Conservation (phyloP, 2,888 invertebrate species). For the Corbicula japonica region DNA sequence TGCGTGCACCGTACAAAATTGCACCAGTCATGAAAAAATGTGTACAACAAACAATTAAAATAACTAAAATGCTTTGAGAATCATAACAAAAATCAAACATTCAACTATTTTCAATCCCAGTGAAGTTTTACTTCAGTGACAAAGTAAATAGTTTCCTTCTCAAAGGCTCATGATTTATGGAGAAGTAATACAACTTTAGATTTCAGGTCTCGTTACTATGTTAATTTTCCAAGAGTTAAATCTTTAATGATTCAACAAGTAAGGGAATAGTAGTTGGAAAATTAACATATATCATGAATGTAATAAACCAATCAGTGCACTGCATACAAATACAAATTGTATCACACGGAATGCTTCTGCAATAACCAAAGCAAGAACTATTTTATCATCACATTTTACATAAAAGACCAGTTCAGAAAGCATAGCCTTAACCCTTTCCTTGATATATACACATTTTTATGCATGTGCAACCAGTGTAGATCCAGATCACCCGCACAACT, state of each 20-base stretch:
- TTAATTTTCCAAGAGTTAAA: slow-evolving; percentile 36
- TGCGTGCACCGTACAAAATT: slow-evolving; percentile 72
- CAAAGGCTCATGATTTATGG: slow-evolving; percentile 40
- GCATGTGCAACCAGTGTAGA: slow-evolving; percentile 11
- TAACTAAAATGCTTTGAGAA: slow-evolving; percentile 63
- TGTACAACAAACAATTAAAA: slow-evolving; percentile 67
- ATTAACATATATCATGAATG: slow-evolving; percentile 36
- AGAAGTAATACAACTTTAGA: slow-evolving; percentile 38
- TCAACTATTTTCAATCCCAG: slow-evolving; percentile 4
- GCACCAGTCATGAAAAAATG: slow-evolving; percentile 73
- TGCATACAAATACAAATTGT: slow-evolving; percentile 50
- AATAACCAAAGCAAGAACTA: slow-evolving; percentile 41
- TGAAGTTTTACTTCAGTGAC: slow-evolving; percentile 29
- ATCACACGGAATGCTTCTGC: slow-evolving; percentile 57
- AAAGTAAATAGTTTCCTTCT: slow-evolving; percentile 28
- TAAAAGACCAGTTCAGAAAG: slow-evolving; percentile 24
- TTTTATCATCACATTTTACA: slow-evolving; percentile 32
- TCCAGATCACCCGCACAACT: slow-evolving; percentile 8
- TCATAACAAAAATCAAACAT: slow-evolving; percentile 22
- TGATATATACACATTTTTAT: too few relatives aligned
- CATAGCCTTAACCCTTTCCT: slow-evolving; percentile 22
- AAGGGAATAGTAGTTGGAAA: too few relatives aligned
- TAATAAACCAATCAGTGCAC: slow-evolving; percentile 43
- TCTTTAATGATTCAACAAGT: too few relatives aligned
- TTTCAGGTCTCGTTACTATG: slow-evolving; percentile 12